Evolutionary conservation across 92 coral and sea anemone genomes (phyloP), one percentile per base, ranked within the genome.

Genomic region (Porites cylindrica): DNA sequence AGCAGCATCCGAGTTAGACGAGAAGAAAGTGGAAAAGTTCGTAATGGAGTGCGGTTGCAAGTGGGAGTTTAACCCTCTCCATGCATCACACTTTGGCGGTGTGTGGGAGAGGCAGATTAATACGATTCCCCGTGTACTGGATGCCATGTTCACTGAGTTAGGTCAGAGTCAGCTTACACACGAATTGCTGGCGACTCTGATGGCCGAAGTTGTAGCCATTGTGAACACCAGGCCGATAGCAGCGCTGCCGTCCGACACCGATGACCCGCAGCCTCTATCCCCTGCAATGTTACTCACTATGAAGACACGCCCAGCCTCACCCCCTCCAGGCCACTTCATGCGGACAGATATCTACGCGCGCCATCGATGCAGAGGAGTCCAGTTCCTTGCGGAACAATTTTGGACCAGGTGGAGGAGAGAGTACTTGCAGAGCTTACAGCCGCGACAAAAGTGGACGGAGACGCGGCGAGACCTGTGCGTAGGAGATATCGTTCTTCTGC

Each of bases 21-120:
- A 70, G 52, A 62, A 76, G 78, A 62, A 50, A 62, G 64, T 81
- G 24, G 71, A 85, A 83, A 79, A 54, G 20, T 79, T 61, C 23
- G 83, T 85, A 8, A 85, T 66, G 51, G 90, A 85, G 83, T 78
- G 73, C 50, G 92, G 82, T 5, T 83, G 92, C 72, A 38, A 77
- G 38, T 90, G 86, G 93, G 76, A 62, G 77, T 86, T 90, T 32
- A 90, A 90, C 73, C 90, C 93, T 67, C 93, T 86, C 50, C 90
- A 85, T 32, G 93, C 93, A 43, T 90, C 93, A 21, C 93, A 90
- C 50, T 85, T 90, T 74, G 91, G 91, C 53, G 91, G 87, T 21
- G 92, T 67, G 63, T 84, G 92, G 92, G 92, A 89, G 85, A 68
- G 90, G 54, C 92, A 90, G 54, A 90, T 90, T 47, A 68, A 70